Base-by-base conservation (phyloP, 92 coral and sea anemone species). In the Phenganax stokvisi region DNA sequence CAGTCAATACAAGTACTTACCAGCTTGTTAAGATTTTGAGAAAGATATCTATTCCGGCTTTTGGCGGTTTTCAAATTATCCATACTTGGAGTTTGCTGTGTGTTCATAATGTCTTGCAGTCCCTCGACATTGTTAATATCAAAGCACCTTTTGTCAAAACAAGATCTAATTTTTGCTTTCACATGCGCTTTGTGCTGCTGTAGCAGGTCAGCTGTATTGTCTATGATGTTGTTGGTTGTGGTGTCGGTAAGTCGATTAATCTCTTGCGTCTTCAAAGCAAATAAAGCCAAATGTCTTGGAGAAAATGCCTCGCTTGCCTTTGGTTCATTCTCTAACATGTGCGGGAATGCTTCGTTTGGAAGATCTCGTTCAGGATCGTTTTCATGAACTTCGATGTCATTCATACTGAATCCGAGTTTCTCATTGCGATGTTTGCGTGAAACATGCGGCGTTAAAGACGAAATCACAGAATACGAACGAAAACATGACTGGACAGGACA, bases 251-350 rank as follows among this genome's bases (percentile, higher is more conserved):
- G 76, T 68, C 76, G 66, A 72, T 81, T 80, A 27, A 76, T 16
- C 16, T 86, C 86, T 69, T 80, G 84, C 27, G 75, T 85, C 83
- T 85, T 80, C 30, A 85, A 58, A 10, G 80, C 58, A 57, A 52
- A 80, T 15, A 85, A 72, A 70, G 84, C 84, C 17, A 85, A 56
- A 15, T 25, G 54, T 54, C 44, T 68, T 58, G 17, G 12, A 79
- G 71, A 10, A 68, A 57, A 31, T 12, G 30, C 20, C 28, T 75
- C 52, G 15, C 53, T 58, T 20, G 31, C 28, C 2, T 13, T 69
- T 13, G 16, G 51, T 64, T 12, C 11, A 20, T 74, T 47, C 12
- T 51, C 77, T 6, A 13, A 9, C 44, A 51, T 52, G 31, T 17
- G n/a, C 28, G 31, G 28, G 11, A 10, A 44, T 25, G 12, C 37